Base-by-base conservation (phyloP, 2,888 invertebrate species). In the Sphinx pinastri region DNA sequence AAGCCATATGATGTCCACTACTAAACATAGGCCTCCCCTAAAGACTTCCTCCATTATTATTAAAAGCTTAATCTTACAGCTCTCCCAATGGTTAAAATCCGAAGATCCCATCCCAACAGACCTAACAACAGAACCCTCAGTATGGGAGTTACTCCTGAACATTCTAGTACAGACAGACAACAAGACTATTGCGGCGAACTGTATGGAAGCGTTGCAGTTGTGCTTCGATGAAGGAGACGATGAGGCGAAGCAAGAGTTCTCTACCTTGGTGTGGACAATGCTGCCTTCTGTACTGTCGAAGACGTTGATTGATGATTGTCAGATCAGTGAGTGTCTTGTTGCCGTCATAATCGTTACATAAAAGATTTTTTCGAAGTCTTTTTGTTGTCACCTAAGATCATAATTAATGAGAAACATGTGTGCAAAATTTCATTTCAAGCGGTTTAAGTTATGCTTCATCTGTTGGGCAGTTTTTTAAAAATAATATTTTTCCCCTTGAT, bases 71-170 rank as follows among this genome's bases (percentile, higher is more conserved):
- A 51, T 19, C 45, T 70, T 83, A 45, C 70, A 93, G 94, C 74
- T 93, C 16, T 87, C 90, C 8, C 86, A 92, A 82, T 93, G 94
- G 94, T 81, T 94, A 0, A 86, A 87, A 78, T 81, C 73, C 0
- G 93, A 93, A 79, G 86, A 89, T 67, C 78, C 82, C 0, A 71
- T 94, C n/a, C 93, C 93, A 7, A 75, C 81, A 2, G 91, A 90
- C 12, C 80, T 94, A 13, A 83, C 85, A 70, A 78, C 81, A 13
- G 84, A 90, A 31, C 84, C 87, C 0, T 69, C 82, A 71, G 86
- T 93, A 5, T 91, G 91, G 92, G 88, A 92, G 69, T 75, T 92
- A 0, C 85, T 93, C 0, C 76, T 93, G 0, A 86, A 86, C 72
- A 84, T 94, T 57, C 79, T 93, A 12, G 81, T 85, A 55, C 85